Percentiles rank a stretch among this genome's conserved stretches.
Conservation (phyloP, 2,797 vertebrate genomes). For the Notolepis coatsorum region DNA sequence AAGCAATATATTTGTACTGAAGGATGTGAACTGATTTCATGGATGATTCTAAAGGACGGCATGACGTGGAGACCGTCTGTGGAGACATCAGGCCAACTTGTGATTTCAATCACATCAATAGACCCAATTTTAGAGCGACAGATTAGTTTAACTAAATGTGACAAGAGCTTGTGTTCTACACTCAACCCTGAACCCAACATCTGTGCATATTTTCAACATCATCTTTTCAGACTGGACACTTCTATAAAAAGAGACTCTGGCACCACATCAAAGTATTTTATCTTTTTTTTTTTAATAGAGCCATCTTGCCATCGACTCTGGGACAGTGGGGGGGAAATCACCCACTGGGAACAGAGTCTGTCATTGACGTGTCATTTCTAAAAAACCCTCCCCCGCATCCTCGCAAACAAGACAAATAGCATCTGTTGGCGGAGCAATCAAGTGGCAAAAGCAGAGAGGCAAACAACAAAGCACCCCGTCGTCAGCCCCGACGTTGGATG, state of each 20-base stretch:
- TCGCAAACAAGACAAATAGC: conserved; percentile 33
- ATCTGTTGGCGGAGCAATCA: conserved; percentile 33
- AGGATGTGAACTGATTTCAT: conserved; percentile 2
- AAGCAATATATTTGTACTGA: conserved; percentile 15
- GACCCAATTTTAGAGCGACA: background rate
- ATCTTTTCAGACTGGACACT: background rate
- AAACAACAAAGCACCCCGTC: conserved; percentile 27
- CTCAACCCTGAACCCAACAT: conserved; percentile 1
- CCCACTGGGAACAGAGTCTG: conserved; percentile 32
- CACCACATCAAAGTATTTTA: conserved; percentile 30
- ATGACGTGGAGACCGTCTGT: no score
- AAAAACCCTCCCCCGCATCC: conserved; percentile 44
- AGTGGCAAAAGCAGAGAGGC: conserved; percentile 9
- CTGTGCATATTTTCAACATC: conserved; percentile 1
- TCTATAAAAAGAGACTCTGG: background rate
- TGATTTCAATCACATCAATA: background rate
- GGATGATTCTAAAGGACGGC: background rate
- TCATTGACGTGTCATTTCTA: conserved; percentile 29
- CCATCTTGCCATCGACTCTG: no score
- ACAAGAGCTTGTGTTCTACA: background rate
- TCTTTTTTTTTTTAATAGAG: no score
- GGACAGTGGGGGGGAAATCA: background rate
- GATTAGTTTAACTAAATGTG: background rate
- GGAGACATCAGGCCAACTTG: no score
- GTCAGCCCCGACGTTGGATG: conserved; percentile 7